phyloP scores from a whole-genome alignment of 2,113 vertebrate genomes.

The Psittacula cyanocephala region DNA sequence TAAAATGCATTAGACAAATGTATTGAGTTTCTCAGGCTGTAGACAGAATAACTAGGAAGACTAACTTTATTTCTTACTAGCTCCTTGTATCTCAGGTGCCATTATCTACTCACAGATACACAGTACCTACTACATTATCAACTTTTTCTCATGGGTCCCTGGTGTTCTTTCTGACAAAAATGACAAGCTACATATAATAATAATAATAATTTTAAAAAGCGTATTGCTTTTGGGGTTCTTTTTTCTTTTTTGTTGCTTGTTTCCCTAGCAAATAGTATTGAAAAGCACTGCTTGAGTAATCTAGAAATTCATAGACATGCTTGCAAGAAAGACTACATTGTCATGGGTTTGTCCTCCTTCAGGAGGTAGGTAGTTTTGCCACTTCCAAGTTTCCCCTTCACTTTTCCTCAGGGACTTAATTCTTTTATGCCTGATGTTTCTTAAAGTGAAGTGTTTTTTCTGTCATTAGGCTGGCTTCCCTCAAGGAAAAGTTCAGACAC shows the following conservation, averaged over 20 bases:
- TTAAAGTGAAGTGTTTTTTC: conserved; percentile 20
- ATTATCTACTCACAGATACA: background rate
- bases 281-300: background rate
- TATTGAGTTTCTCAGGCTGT: background rate
- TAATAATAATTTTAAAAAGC: background rate
- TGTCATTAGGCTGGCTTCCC: conserved; percentile 19
- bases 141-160: background rate
- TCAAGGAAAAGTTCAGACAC: conserved; percentile 44
- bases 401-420: conserved; percentile 1
- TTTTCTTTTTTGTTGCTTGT: background rate
- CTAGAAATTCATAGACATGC: background rate
- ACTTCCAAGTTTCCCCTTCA: background rate
- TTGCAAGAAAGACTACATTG: background rate
- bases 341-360: background rate
- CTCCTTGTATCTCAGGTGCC: background rate
- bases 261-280: background rate
- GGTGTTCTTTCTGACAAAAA: background rate
- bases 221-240: background rate
- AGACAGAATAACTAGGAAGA: background rate
- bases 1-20: background rate
- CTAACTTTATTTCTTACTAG: background rate
- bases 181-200: background rate
- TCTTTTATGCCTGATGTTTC: background rate
- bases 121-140: background rate
- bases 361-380: background rate